phyloP scores from a whole-genome alignment of 2,113 vertebrate genomes.

The Thalassarche chlororhynchos region DNA sequence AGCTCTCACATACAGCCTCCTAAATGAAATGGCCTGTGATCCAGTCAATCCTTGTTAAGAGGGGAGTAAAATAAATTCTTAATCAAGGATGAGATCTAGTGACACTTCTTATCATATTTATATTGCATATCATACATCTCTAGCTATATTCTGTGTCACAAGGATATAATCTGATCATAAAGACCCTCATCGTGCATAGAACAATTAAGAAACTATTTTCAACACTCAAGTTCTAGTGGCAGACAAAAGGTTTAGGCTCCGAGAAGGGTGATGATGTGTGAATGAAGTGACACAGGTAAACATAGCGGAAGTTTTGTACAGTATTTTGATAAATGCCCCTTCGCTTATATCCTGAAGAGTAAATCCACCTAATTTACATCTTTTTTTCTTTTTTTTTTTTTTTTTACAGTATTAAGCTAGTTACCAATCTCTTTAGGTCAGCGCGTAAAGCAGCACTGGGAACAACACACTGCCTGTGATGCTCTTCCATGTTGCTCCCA shows the following conservation, averaged over 20 bases:
- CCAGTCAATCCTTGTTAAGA: conserved; percentile 65
- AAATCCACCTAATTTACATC: neutral
- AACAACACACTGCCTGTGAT: neutral
- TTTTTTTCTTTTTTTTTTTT: neutral
- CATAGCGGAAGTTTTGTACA: neutral
- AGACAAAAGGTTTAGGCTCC: neutral
- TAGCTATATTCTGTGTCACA: neutral
- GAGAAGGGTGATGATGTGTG: neutral
- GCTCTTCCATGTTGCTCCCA: neutral
- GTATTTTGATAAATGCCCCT: neutral
- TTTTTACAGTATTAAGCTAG: neutral
- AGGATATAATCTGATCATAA: neutral
- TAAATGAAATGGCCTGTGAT: conserved; percentile 70
- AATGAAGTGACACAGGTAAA: neutral
- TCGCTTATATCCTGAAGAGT: neutral
- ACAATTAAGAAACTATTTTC: neutral
- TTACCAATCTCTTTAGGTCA: neutral
- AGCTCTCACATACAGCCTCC: conserved; percentile 57
- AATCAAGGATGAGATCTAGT: conserved; percentile 53
- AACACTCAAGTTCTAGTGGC: neutral
- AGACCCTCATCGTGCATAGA: neutral
- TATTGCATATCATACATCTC: neutral
- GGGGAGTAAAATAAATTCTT: conserved; percentile 65
- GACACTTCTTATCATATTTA: conserved; percentile 27
- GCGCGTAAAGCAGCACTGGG: neutral